Evolutionary conservation across 2,113 vertebrate genomes (phyloP).

Genomic region (Alligator sinensis): DNA sequence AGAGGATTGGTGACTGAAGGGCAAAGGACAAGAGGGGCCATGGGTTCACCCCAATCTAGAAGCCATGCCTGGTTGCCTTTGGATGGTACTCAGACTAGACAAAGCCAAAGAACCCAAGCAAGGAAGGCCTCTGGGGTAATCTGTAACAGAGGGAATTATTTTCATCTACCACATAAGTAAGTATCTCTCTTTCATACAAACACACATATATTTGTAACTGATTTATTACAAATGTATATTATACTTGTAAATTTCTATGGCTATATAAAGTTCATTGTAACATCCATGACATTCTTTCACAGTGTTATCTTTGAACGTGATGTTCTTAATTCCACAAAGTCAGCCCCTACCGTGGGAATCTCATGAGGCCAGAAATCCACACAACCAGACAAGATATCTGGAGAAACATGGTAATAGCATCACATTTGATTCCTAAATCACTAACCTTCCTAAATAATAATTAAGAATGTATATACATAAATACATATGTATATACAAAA

Average conservation of each 20-base stretch:
- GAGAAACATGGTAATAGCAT: not conserved
- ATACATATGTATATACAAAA: not conserved
- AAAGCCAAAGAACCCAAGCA: too few relatives aligned
- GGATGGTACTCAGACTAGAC: too few relatives aligned
- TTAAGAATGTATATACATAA: not conserved
- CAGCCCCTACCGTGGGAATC: not conserved
- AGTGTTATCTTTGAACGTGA: not conserved
- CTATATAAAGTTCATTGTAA: not conserved
- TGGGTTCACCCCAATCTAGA: too few relatives aligned
- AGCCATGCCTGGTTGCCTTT: too few relatives aligned
- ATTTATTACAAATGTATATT: not conserved
- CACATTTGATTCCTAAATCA: not conserved
- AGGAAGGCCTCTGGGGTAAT: too few relatives aligned
- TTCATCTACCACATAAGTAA: not conserved
- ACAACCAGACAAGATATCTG: not conserved
- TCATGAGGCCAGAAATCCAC: not conserved
- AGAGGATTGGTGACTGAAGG: too few relatives aligned
- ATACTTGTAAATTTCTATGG: not conserved
- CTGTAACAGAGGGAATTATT: not conserved
- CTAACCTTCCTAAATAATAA: not conserved
- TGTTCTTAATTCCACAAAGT: not conserved
- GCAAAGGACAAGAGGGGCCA: too few relatives aligned
- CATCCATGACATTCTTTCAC: not conserved
- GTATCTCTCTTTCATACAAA: not conserved
- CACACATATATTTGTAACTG: not conserved